Conservation (phyloP, 2,888 invertebrate species). For the Amiota minor region DNA sequence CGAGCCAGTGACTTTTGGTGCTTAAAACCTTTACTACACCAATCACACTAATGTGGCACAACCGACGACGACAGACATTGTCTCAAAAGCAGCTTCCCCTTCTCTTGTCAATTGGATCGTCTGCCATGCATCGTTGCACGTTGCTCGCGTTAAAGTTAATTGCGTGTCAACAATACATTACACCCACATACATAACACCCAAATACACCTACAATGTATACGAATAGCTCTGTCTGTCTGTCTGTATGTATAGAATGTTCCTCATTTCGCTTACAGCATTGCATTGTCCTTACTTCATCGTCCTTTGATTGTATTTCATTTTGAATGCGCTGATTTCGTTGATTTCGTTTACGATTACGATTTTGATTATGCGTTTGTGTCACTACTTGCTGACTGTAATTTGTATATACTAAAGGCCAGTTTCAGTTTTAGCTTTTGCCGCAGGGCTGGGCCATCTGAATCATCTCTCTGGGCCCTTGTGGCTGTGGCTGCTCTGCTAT, state of each 20-base stretch:
- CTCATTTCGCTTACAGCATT: slow-evolving; percentile 1
- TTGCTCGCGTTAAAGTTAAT: slow-evolving; percentile 31
- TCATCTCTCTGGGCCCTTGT: too few relatives aligned
- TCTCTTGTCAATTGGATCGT: background rate
- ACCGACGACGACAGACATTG: background rate
- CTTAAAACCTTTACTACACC: background rate
- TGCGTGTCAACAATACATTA: slow-evolving; percentile 42
- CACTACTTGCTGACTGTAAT: slow-evolving; percentile 32
- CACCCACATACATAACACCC: slow-evolving; percentile 4
- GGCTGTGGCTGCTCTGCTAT: too few relatives aligned
- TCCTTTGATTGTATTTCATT: background rate
- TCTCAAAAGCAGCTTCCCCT: background rate
- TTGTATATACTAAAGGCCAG: slow-evolving; percentile 8
- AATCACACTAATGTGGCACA: background rate
- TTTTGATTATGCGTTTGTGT: slow-evolving; percentile 33
- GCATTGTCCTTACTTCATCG: too few relatives aligned
- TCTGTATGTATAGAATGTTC: background rate
- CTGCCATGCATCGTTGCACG: background rate
- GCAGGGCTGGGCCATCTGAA: too few relatives aligned
- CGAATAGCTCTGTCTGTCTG: background rate
- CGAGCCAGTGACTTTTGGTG: background rate
- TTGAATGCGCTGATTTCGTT: slow-evolving; percentile 23
- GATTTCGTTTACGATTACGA: slow-evolving; percentile 25
- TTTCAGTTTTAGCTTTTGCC: background rate
- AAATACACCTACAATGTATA: background rate